A percentile compares a stretch with the other conserved stretches of the same genome.
These are phyloP conservation scores for Netelia fuscicornis DNA, from an alignment of 2,888 invertebrate genomes.

Conservation along the genomic window DNA sequence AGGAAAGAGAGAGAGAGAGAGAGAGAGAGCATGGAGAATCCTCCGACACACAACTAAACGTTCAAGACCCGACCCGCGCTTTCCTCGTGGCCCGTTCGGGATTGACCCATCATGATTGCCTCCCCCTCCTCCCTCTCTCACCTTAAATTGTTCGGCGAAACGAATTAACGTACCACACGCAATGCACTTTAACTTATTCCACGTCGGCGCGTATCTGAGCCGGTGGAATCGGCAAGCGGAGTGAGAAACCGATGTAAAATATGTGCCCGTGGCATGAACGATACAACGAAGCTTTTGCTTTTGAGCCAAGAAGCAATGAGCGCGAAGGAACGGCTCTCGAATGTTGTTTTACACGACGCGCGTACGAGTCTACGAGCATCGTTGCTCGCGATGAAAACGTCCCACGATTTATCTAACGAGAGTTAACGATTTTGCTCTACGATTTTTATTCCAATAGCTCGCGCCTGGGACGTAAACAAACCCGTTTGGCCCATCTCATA, in stretches of 20 bases:
- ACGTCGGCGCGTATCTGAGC: slow-evolving; percentile 73
- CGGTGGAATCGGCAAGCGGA: slow-evolving; percentile 37
- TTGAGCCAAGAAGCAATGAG: slow-evolving; percentile 1
- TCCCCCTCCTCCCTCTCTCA: slow-evolving; percentile 17
- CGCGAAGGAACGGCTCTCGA: slow-evolving; percentile 12
- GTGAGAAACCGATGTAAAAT: slow-evolving; percentile 75
- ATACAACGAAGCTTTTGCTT: slow-evolving; percentile 63
- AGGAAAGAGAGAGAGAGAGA: background rate
- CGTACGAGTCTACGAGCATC: background rate
- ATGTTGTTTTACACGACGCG: slow-evolving; percentile 28
- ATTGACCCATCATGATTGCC: slow-evolving; percentile 76
- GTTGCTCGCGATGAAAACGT: slow-evolving; percentile 24
- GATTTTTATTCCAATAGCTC: no score
- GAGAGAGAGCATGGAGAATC: background rate
- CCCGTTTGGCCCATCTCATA: no score
- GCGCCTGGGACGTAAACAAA: no score
- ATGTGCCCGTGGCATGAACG: slow-evolving; percentile 76
- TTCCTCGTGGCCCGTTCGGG: slow-evolving; percentile 39
- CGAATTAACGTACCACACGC: slow-evolving; percentile 82
- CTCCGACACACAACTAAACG: background rate
- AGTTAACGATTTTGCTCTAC: background rate
- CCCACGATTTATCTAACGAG: background rate
- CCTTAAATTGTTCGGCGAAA: slow-evolving; percentile 81
- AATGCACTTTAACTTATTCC: slow-evolving; percentile 82
- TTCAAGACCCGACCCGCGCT: background rate